Base-by-base conservation (phyloP, 1,140 invertebrate species). In the Schlechtendalia chinensis region DNA sequence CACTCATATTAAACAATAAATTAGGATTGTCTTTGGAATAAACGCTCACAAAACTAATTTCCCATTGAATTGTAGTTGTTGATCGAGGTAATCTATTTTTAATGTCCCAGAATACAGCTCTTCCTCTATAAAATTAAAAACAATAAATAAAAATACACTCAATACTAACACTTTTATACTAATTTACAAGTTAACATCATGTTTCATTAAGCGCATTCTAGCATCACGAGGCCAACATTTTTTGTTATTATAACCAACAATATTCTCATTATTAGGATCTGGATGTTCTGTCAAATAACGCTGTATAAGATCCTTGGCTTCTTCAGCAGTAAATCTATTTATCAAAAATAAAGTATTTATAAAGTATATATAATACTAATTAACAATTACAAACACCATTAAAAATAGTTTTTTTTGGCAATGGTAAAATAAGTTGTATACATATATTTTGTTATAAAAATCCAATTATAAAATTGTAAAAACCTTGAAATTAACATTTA, bases 11-110 rank as follows among this genome's bases (percentile, higher is more conserved):
- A 86, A 99, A 99, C 5, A 99, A 85, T 11, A 99, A 86, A 88
- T 99, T 99, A 0, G 98, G 98, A 88, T 99, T 99, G 85, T 99
- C 98, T 85, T 99, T 99, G 47, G 96, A 98, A 86, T 99, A 99
- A 0, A 98, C 98, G 29, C 96, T 99, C 1, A 99, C 97, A 86
- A 99, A 99, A 83, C 96, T 98, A 84, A 94, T 96, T 85, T 99
- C 98, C 98, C 98, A 99, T 83, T 98, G 94, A 63, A 99, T 95
- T 0, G 98, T 99, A 0, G 98, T 99, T 0, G 98, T 95, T 0
- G 97, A 99, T 29, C 98, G 89, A 0, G 98, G 98, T 61, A 99
- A 86, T 67, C 98, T 90, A 87, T 99, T 99, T 87, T 99, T 99
- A 53, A 99, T 99, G 84, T 99, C 98, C 98, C 98, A 99, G 86